Evolutionary conservation across 2,113 vertebrate species (phyloP).

Genomic region (Nothoprocta perdicaria): DNA sequence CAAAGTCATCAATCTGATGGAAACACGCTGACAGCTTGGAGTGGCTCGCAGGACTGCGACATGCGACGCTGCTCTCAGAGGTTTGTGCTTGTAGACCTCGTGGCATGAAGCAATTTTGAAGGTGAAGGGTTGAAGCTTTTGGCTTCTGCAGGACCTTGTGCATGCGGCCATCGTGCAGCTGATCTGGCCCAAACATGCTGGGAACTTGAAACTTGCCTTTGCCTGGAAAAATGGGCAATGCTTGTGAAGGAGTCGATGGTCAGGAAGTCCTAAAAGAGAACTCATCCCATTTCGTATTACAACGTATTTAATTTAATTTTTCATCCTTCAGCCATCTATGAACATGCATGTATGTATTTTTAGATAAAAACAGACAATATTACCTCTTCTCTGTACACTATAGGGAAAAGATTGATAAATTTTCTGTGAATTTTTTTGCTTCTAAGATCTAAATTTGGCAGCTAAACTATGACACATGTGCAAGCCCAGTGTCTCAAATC

Average conservation of each 20-base stretch:
- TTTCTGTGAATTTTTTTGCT: background rate
- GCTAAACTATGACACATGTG: background rate
- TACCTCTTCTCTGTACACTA: background rate
- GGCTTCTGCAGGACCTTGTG: background rate
- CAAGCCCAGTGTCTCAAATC: background rate
- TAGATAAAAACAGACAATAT: background rate
- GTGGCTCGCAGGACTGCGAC: constrained; percentile 27
- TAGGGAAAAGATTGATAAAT: background rate
- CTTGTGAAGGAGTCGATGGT: background rate
- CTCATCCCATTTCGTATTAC: background rate
- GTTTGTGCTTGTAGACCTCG: constrained; percentile 15
- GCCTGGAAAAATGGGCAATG: fast-evolving
- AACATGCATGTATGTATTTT: background rate
- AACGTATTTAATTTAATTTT: background rate
- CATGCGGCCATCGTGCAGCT: background rate
- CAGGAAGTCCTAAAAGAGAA: background rate
- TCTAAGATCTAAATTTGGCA: too few relatives aligned
- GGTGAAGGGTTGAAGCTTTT: constrained; percentile 16
- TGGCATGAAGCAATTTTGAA: constrained; percentile 15
- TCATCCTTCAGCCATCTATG: background rate
- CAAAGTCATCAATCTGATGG: constrained; percentile 50
- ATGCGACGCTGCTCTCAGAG: background rate
- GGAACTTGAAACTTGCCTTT: background rate
- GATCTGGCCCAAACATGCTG: fast-evolving
- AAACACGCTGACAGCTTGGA: constrained; percentile 41